phyloP scores from a whole-genome alignment of 2,113 vertebrate genomes.

The Dunckerocampus dactyliophorus region DNA sequence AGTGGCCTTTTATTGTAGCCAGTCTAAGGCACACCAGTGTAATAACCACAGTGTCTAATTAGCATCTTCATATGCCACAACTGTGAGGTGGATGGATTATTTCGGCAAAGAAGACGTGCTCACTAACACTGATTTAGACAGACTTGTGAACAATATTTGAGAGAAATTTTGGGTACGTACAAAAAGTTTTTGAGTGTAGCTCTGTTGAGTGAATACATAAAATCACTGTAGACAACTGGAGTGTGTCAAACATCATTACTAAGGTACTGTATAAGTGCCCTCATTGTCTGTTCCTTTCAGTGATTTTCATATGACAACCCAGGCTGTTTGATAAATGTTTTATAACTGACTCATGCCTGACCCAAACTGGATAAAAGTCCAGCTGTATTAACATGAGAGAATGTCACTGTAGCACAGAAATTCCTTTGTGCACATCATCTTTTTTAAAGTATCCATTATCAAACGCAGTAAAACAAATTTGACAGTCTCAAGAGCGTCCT shows the following conservation, averaged over 20 bases:
- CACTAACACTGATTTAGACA: no score
- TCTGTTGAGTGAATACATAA: no score
- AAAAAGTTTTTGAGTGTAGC: no score
- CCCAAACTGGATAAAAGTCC: slow-evolving; percentile 11
- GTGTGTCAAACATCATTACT: neutral
- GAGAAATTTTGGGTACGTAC: no score
- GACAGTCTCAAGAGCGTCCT: slow-evolving; percentile 58
- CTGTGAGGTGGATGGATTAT: no score
- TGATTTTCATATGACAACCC: slow-evolving; percentile 1
- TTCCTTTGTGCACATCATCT: slow-evolving; percentile 31
- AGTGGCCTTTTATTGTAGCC: no score
- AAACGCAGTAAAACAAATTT: slow-evolving; percentile 68
- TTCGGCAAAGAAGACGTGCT: no score
- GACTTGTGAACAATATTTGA: no score
- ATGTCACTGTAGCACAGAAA: slow-evolving; percentile 48
- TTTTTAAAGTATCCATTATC: slow-evolving; percentile 59
- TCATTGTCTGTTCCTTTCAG: neutral
- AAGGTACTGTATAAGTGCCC: neutral
- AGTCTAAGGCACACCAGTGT: no score
- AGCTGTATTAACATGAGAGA: slow-evolving; percentile 27
- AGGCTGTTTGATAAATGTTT: neutral
- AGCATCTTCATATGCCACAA: no score
- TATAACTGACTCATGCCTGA: neutral
- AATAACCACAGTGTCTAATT: no score
- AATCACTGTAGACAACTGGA: neutral